phyloP scores from a whole-genome alignment of 2,797 vertebrate species.

The Arrhamphus sclerolepis region DNA sequence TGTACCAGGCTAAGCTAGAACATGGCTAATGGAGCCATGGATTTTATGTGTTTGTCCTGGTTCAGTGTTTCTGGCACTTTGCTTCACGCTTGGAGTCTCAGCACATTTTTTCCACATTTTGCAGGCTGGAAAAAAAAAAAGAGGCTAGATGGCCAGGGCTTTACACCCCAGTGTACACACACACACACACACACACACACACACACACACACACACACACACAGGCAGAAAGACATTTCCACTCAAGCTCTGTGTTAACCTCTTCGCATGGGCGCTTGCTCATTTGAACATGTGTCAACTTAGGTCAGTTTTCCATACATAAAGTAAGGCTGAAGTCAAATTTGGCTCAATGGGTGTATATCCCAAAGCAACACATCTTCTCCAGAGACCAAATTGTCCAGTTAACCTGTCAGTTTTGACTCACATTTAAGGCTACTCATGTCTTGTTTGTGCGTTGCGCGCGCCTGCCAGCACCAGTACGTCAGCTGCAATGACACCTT shows the following conservation, averaged over 20 bases:
- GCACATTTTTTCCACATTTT: conserved; percentile 74
- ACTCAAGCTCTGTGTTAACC: conserved; percentile 25
- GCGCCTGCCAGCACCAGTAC: conserved; percentile 32
- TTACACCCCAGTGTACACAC: conserved; percentile 1
- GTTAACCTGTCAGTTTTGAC: conserved; percentile 30
- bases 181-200: neutral
- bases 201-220: conserved; percentile 12
- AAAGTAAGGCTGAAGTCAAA: conserved; percentile 12
- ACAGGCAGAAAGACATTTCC: conserved; percentile 19
- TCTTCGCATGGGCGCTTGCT: conserved; percentile 9
- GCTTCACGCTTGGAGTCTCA: conserved; percentile 63
- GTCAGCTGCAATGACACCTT: conserved; percentile 35
- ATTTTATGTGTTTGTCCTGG: conserved; percentile 65
- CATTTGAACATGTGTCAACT: conserved; percentile 10
- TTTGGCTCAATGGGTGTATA: too few relatives aligned
- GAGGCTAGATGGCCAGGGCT: conserved; percentile 47
- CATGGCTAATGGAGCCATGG: conserved; percentile 63
- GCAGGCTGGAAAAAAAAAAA: conserved; percentile 57
- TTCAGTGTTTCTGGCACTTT: conserved; percentile 66
- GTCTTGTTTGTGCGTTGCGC: conserved; percentile 49
- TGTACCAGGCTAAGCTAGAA: conserved; percentile 58
- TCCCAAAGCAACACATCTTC: too few relatives aligned
- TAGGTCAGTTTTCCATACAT: neutral
- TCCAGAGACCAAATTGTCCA: conserved; percentile 6
- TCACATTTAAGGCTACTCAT: conserved; percentile 35